Base-by-base conservation (phyloP, 1,140 invertebrate genomes). In the Brachionus calyciflorus region DNA sequence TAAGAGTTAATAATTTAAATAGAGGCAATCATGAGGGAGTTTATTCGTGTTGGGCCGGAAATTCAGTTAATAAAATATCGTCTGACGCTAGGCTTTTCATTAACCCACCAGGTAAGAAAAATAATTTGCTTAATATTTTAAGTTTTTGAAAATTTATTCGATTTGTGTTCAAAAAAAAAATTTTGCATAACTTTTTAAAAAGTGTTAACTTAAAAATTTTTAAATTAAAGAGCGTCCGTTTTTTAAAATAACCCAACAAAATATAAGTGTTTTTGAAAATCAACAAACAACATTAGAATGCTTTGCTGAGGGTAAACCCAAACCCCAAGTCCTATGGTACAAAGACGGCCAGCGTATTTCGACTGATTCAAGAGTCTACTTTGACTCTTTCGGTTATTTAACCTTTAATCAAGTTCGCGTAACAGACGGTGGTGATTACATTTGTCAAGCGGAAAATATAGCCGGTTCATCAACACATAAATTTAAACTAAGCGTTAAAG, bases 221-320 rank as follows among this genome's bases (percentile, higher is more conserved):
- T n/a, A n/a, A n/a, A n/a, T n/a, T n/a, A n/a, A 65, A 48, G 69
- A 40, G 2, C 9, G 21, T 24, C 69, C 69, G 21, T 51, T 30
- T 51, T 73, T 73, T 55, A 73, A 73, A 55, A 73, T 73, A 49
- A 55, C 41, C 33, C 69, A 73, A 55, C 69, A 73, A 41, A 73
- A 73, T 55, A 28, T 73, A 14, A 73, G 69, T 55, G 69, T 49
- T 14, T 76, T 30, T 30, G 73, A 76, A 30, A 46, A 55, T 26
- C 37, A 46, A 19, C 17, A 10, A 9, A 55, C 44, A 41, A 41
- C 37, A 41, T 19, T 76, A 0, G 73, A 76, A 40, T 76, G 73
- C 30, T 55, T 55, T 46, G 73, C 73, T 3, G 49, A 55, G 10
- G 73, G 73, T 17, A 46, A 57, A 9, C 73, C 73, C 5, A 55